phyloP scores from a whole-genome alignment of 1,140 invertebrate species.

The Pantala flavescens region DNA sequence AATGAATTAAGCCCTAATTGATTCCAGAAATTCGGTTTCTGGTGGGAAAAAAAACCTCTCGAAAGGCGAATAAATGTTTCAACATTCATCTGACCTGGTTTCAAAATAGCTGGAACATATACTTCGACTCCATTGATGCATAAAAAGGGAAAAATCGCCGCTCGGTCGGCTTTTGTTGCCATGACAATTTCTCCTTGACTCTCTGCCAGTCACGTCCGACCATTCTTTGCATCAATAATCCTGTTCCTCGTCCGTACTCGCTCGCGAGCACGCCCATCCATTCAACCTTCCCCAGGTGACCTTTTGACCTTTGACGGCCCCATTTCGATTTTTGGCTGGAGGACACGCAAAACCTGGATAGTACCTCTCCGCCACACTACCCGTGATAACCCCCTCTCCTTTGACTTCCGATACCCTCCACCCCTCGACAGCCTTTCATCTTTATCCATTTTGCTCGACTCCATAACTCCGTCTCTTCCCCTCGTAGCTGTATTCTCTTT shows the following conservation, averaged over 20 bases:
- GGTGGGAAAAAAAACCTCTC: too few relatives aligned
- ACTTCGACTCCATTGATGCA: too few relatives aligned
- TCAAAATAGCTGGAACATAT: too few relatives aligned
- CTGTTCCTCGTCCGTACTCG: background rate
- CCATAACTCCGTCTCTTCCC: background rate
- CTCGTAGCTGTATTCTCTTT: background rate
- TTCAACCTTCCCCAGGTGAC: background rate
- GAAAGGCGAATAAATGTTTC: too few relatives aligned
- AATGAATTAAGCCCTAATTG: too few relatives aligned
- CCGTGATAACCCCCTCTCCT: too few relatives aligned
- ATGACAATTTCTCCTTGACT: slow-evolving; percentile 2
- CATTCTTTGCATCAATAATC: slow-evolving; percentile 7
- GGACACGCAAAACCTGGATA: slow-evolving; percentile 6
- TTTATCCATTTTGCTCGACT: background rate
- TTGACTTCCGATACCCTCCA: too few relatives aligned
- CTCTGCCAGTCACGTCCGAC: background rate
- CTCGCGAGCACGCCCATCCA: background rate
- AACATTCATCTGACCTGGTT: too few relatives aligned
- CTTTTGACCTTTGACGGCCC: slow-evolving; percentile 1
- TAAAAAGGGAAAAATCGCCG: background rate
- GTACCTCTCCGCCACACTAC: too few relatives aligned
- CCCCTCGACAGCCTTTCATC: background rate
- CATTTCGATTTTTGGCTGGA: background rate
- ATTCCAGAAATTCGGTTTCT: too few relatives aligned
- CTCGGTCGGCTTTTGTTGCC: background rate